phyloP scores from a whole-genome alignment of 2,888 invertebrate species.

The Rosalia funebris region DNA sequence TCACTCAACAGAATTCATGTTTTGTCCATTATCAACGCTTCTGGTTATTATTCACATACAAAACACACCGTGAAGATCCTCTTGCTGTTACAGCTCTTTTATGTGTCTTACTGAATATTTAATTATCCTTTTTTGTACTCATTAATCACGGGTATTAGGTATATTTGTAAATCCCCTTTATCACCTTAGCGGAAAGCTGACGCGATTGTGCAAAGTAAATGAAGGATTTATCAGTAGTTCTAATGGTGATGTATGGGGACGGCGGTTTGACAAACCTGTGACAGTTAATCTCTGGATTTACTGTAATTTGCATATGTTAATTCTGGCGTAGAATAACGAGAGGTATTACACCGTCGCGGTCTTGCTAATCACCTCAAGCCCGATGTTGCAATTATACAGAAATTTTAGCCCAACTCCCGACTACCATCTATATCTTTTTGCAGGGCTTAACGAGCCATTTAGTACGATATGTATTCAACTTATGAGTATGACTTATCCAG shows the following conservation, averaged over 20 bases:
- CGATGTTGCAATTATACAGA: constrained; percentile 10
- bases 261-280: constrained; percentile 59
- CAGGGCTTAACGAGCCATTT: no score
- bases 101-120: no score
- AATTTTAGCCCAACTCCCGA: no score
- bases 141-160: constrained; percentile 16
- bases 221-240: constrained; percentile 42
- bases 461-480: no score
- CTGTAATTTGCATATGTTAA: constrained; percentile 60
- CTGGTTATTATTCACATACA: no score
- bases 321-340: constrained; percentile 51
- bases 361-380: constrained; percentile 51
- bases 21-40: no score
- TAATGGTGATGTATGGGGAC: constrained; percentile 51
- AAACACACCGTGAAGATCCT: no score
- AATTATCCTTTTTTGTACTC: no score
- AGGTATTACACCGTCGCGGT: constrained; percentile 56
- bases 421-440: no score
- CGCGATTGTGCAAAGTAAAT: constrained; percentile 37
- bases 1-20: no score
- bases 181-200: constrained; percentile 24
- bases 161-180: constrained; percentile 17
- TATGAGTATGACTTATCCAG: no score
- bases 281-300: constrained; percentile 60
- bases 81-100: no score